Percentiles rank a stretch among this genome's conserved stretches.
Conservation (phyloP, 1,140 invertebrate species). For the Aphelenchoides besseyi region DNA sequence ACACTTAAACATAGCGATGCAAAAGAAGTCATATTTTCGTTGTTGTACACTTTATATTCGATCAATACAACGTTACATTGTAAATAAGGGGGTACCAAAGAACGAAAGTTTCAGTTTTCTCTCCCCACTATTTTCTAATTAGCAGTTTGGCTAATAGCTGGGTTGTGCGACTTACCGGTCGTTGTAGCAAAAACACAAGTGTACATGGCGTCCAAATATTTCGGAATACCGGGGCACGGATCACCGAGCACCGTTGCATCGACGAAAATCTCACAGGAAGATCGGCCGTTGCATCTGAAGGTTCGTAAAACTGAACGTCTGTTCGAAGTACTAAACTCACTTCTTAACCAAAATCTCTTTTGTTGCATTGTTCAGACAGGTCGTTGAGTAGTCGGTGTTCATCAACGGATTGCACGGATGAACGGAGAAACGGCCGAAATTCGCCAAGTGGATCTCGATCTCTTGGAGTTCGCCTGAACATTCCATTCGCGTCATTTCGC, state of each 20-base stretch:
- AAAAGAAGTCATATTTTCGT: too few relatives aligned
- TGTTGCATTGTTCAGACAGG: slow-evolving; percentile 3
- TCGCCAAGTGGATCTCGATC: slow-evolving; percentile 1
- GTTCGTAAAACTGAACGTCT: not conserved
- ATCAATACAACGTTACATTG: too few relatives aligned
- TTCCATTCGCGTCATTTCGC: not conserved
- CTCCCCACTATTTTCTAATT: too few relatives aligned
- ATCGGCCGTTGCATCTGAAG: slow-evolving; percentile 10
- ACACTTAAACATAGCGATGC: too few relatives aligned
- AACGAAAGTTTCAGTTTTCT: too few relatives aligned
- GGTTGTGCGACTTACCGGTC: not conserved
- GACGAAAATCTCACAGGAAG: not conserved
- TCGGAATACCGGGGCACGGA: not conserved
- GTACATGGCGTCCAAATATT: slow-evolving; percentile 11
- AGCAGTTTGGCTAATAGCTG: too few relatives aligned
- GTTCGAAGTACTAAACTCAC: not conserved
- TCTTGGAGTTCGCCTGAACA: not conserved
- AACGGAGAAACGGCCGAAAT: slow-evolving; percentile 6
- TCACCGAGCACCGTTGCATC: not conserved
- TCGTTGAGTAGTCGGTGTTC: not conserved
- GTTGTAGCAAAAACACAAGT: not conserved
- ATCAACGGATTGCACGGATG: not conserved
- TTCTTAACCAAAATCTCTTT: not conserved
- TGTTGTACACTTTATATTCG: too few relatives aligned
- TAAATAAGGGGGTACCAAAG: too few relatives aligned